A percentile compares a stretch with the other conserved stretches of the same genome.
Evolutionary conservation across 2,797 vertebrate species (phyloP).

Genomic region (Tragelaphus eurycerus): DNA sequence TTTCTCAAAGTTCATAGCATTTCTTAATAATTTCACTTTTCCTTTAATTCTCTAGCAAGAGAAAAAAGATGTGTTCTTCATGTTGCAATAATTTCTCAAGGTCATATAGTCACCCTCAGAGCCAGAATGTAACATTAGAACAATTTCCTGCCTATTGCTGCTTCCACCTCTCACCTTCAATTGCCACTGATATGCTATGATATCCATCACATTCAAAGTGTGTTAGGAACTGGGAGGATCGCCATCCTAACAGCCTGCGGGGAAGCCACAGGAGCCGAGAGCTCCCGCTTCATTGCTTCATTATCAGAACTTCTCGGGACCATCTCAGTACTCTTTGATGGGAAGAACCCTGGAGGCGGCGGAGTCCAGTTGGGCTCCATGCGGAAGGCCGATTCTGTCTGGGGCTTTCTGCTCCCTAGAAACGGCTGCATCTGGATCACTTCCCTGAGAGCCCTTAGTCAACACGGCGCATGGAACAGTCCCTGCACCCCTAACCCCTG

Average conservation of each 20-base stretch:
- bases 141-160: not conserved
- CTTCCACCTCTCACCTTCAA: not conserved
- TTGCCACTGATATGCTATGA: not conserved
- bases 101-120: not conserved
- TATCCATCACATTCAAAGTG: not conserved
- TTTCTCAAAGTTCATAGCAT: not conserved
- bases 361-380: not conserved
- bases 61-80: not conserved
- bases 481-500: not conserved
- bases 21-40: not conserved
- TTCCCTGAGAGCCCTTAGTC: not conserved
- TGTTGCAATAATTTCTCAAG: not conserved
- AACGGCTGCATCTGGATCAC: not conserved
- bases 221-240: not conserved
- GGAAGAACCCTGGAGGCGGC: not conserved
- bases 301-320: not conserved
- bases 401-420: not conserved
- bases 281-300: too few relatives aligned
- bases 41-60: not conserved
- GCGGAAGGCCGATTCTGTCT: not conserved
- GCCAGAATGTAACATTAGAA: not conserved
- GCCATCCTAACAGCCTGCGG: not conserved
- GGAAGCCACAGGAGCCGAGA: too few relatives aligned
- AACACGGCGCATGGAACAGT: too few relatives aligned
- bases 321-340: not conserved